A percentile compares a stretch with the other conserved stretches of the same genome.
These are phyloP conservation scores for Hydraecia micacea DNA, from an alignment of 2,888 invertebrate genomes.

Conservation along the genomic window DNA sequence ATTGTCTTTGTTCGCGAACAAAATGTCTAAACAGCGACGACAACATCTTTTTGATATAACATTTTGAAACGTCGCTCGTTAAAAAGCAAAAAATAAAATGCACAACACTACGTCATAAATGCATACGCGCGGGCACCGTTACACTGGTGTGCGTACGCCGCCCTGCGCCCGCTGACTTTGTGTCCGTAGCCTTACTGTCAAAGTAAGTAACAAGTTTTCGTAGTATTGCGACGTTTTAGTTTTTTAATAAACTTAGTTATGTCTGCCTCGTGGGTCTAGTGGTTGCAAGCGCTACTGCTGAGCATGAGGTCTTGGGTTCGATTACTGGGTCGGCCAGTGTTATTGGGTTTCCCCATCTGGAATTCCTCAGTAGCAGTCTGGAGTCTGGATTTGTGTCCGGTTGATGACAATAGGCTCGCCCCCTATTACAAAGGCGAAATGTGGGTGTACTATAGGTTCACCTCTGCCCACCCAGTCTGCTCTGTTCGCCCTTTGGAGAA, in stretches of 20 bases:
- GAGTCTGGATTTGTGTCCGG: no score
- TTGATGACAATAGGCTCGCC: background rate
- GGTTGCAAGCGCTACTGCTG: background rate
- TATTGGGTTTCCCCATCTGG: background rate
- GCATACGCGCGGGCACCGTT: no score
- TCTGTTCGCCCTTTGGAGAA: background rate
- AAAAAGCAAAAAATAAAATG: no score
- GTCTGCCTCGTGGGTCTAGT: background rate
- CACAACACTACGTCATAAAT: no score
- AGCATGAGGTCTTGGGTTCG: background rate
- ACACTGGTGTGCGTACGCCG: no score
- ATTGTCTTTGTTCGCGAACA: no score
- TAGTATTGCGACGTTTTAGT: background rate
- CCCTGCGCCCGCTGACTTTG: no score
- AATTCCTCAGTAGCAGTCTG: background rate
- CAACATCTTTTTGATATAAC: no score
- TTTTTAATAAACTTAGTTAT: background rate
- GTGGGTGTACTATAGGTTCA: background rate
- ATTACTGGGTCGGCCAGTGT: background rate
- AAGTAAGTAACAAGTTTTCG: background rate
- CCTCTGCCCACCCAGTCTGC: no score
- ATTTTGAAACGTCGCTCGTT: no score
- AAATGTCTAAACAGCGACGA: no score
- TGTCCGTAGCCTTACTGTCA: background rate
- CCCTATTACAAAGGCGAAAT: background rate